Percentiles rank a stretch among this genome's conserved stretches.
These are phyloP conservation scores for Enteromius paludinosus DNA, from an alignment of 2,797 vertebrate species.

Conservation along the genomic window DNA sequence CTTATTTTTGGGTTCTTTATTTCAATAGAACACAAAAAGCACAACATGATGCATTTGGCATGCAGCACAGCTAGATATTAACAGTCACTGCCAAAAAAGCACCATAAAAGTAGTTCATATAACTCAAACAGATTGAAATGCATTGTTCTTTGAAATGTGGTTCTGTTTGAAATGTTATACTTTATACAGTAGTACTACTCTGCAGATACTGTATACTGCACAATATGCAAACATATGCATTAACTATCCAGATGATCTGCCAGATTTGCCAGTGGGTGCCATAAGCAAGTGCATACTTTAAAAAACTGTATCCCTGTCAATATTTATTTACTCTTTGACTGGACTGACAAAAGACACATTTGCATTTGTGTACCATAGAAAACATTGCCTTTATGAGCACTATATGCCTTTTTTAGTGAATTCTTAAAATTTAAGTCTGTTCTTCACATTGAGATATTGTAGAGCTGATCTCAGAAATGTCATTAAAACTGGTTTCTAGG, in stretches of 20 bases:
- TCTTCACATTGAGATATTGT: neutral
- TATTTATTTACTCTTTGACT: neutral
- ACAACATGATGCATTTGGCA: neutral
- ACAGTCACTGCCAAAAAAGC: neutral
- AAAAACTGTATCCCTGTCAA: neutral
- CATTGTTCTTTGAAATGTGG: neutral
- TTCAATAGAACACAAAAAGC: neutral
- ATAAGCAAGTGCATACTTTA: neutral
- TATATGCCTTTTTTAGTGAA: neutral
- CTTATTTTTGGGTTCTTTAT: neutral
- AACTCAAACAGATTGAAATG: neutral
- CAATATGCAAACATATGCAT: neutral
- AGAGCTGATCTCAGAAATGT: conserved; percentile 28
- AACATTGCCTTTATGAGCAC: neutral
- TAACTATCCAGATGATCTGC: neutral
- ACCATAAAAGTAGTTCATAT: neutral
- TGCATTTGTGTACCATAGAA: neutral
- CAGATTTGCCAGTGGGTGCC: neutral
- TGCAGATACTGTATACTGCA: neutral
- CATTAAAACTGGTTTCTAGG: neutral
- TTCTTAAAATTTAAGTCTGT: neutral
- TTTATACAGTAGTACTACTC: neutral
- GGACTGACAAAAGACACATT: neutral
- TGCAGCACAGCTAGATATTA: neutral
- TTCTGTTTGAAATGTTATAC: neutral